Evolutionary conservation across 37 sponge, comb jelly and placozoan genomes (phyloP), one percentile per base, ranked within the genome.

Genomic region (Tethya wilhelma): DNA sequence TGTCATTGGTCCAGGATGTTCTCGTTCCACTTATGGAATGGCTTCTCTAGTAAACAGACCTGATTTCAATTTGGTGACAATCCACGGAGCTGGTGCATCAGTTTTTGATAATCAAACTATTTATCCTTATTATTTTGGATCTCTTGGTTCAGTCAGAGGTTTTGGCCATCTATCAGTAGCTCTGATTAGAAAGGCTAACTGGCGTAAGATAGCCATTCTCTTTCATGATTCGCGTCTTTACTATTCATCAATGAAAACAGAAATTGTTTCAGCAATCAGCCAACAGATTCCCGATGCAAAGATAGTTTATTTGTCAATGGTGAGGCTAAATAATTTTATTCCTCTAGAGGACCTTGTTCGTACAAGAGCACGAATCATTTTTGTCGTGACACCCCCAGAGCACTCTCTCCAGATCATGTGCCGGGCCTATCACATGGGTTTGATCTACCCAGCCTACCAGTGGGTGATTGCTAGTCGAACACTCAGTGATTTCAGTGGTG

Each of bases 1-100:
- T 6, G 67, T 67, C 6, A 46, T 84, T 26, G 84, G 84, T 38
- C 84, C 84, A 17, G 67, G 55, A 4, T 84, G 84, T 44, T 84
- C 84, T 2, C 20, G 29, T 6, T 74, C 84, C 0, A 23, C 68
- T n/a, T n/a, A 67, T 66, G 36, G 32, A 4, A 17, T 84, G 5
- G 31, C 76, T 29, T n/a, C 67, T 32, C 49, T 75, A 17, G 26
- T 38, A 38, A 66, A 40, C 42, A 56, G 44, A 6, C 45, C 66
- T 19, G 68, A 84, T 25, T 49, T 67, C 1, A 25, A 37, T 28
- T 7, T 84, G 31, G 57, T 75, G 19, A 74, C 36, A 20, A 20
- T 84, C 29, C 84, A 84, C 39, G 44, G 22, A 0, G 46, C 84
- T 65, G 68, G 67, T 20, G 56, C 41, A 1, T 76, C 84, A 0